phyloP scores from a whole-genome alignment of 2,888 invertebrate genomes.

The Ptychoptera albimana region DNA sequence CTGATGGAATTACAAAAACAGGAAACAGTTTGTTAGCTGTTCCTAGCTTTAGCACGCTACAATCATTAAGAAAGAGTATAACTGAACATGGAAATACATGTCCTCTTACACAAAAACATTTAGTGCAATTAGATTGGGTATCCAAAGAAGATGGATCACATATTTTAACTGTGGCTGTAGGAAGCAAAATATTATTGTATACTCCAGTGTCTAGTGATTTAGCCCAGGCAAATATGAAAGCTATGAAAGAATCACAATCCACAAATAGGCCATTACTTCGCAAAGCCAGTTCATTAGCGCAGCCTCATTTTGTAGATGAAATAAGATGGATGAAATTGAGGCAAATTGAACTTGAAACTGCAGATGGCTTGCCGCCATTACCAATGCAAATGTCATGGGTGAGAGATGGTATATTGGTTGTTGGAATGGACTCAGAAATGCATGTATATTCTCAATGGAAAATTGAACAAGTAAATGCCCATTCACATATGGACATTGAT shows the following conservation, averaged over 20 bases:
- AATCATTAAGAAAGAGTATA: slow-evolving; percentile 72
- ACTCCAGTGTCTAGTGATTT: slow-evolving; percentile 89
- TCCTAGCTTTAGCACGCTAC: slow-evolving; percentile 79
- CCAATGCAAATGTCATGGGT: slow-evolving; percentile 99
- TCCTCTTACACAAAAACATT: slow-evolving; percentile 76
- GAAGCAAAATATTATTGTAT: slow-evolving; percentile 80
- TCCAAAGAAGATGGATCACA: slow-evolving; percentile 98
- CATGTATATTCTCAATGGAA: slow-evolving; percentile 99
- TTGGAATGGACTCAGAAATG: slow-evolving; percentile 99
- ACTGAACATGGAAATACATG: slow-evolving; percentile 86
- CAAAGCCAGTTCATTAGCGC: slow-evolving; percentile 81
- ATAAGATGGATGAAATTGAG: slow-evolving; percentile 94
- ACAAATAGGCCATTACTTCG: slow-evolving; percentile 71
- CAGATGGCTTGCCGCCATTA: slow-evolving; percentile 88
- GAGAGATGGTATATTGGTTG: slow-evolving; percentile 90
- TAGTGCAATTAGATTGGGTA: slow-evolving; percentile 97
- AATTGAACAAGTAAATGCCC: slow-evolving; percentile 31
- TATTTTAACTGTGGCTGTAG: slow-evolving; percentile 90
- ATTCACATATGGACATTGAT: slow-evolving; percentile 36
- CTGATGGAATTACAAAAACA: slow-evolving; percentile 22
- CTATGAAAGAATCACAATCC: slow-evolving; percentile 74
- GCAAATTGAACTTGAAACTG: slow-evolving; percentile 78
- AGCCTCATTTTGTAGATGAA: slow-evolving; percentile 79
- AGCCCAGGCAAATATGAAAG: slow-evolving; percentile 86
- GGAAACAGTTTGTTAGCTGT: slow-evolving; percentile 50